A percentile compares a stretch with the other conserved stretches of the same genome.
Evolutionary conservation across 23 tunicate genomes (phyloP).

Genomic region (Halocynthia aurantium): DNA sequence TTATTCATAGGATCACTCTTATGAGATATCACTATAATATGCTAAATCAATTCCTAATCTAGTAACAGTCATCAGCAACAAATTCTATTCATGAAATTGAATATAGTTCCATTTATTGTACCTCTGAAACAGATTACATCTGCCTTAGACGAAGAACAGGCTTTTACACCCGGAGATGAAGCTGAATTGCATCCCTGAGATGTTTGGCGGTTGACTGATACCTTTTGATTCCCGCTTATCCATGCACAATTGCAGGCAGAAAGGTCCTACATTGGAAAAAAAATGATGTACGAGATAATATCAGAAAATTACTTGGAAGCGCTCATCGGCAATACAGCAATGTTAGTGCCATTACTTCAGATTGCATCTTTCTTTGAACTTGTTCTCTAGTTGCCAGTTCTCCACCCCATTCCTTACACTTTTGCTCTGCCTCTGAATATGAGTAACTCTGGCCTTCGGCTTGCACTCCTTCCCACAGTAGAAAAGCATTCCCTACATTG

Average conservation of each 20-base stretch:
- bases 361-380: conserved; percentile 13
- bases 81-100: not conserved
- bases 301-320: not conserved
- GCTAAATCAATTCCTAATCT: not conserved
- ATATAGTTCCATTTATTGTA: not conserved
- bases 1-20: too few relatives aligned
- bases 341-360: conserved; percentile 23
- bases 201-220: conserved; percentile 24
- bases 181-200: conserved; percentile 36
- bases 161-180: conserved; percentile 47
- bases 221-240: conserved; percentile 37
- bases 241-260: conserved; percentile 86
- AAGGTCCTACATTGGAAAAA: conserved; percentile 34
- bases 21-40: too few relatives aligned
- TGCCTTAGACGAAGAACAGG: conserved; percentile 45
- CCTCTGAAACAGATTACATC: conserved; percentile 89
- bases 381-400: conserved; percentile 45
- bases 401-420: conserved; percentile 38
- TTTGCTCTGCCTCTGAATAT: conserved; percentile 37
- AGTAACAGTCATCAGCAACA: not conserved
- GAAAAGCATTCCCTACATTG: conserved; percentile 51
- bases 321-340: not conserved
- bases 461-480: conserved; percentile 61
- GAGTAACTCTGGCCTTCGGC: conserved; percentile 72
- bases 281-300: not conserved